Conservation (phyloP, 2,888 invertebrate species). For the Clanis bilineata region DNA sequence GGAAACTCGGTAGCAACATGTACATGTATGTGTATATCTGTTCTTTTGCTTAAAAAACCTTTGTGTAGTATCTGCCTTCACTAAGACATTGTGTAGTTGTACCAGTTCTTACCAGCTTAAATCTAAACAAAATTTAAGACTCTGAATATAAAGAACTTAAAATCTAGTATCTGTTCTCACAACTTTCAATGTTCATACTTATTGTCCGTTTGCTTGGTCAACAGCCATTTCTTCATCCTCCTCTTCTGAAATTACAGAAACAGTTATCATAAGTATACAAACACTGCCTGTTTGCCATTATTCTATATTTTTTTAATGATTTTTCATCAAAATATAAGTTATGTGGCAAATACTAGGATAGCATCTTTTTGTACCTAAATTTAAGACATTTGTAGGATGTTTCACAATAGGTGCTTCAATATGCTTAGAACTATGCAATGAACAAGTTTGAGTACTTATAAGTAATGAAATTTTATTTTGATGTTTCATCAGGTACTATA, state of each 20-base stretch:
- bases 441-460: too few species aligned
- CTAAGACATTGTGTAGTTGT: slow-evolving; percentile 40
- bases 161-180: slow-evolving; percentile 41
- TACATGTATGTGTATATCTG: slow-evolving; percentile 44
- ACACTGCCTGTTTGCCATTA: background rate
- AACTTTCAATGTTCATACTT: slow-evolving; percentile 32
- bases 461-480: too few species aligned
- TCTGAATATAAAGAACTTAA: background rate
- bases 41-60: slow-evolving; percentile 39
- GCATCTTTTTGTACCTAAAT: too few species aligned
- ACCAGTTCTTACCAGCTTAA: slow-evolving; percentile 63
- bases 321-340: too few species aligned
- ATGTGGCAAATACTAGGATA: too few species aligned
- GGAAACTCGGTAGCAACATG: slow-evolving; percentile 22
- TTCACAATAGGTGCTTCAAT: too few species aligned
- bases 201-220: slow-evolving; percentile 66
- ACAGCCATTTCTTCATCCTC: slow-evolving; percentile 78
- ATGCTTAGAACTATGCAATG: too few species aligned
- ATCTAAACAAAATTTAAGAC: slow-evolving; percentile 19
- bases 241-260: slow-evolving; percentile 68
- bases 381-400: too few species aligned
- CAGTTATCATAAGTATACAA: slow-evolving; percentile 6
- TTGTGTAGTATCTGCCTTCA: slow-evolving; percentile 60
- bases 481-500: too few species aligned
- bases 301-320: too few species aligned